These are phyloP conservation scores for Gephyroberyx darwinii DNA, from an alignment of 2,797 vertebrate species.

Conservation along the genomic window DNA sequence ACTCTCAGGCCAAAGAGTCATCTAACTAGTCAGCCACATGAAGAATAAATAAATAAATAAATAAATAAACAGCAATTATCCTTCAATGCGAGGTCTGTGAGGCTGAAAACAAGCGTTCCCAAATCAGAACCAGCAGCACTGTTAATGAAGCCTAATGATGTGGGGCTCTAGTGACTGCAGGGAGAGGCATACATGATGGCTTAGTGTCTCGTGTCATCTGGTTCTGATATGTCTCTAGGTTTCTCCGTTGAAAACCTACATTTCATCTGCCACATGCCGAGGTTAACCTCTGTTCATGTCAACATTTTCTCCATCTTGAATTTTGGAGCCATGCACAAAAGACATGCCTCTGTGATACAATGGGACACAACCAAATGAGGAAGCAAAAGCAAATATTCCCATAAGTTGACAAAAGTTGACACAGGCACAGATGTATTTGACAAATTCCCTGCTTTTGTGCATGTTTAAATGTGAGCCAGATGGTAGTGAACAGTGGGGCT, in stretches of 20 bases:
- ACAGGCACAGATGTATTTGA: conserved; percentile 84
- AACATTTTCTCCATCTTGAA: conserved; percentile 65
- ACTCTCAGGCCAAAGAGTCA: conserved; percentile 13
- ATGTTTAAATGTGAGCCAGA: conserved; percentile 85
- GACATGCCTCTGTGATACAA: conserved; percentile 54
- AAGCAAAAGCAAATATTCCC: conserved; percentile 78
- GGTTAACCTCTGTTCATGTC: conserved; percentile 75
- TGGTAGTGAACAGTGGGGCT: conserved; percentile 80
- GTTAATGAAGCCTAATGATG: conserved; percentile 66
- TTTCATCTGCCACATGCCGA: conserved; percentile 62
- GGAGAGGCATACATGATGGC: conserved; percentile 53
- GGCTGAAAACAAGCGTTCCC: conserved; percentile 45
- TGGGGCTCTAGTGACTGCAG: conserved; percentile 51
- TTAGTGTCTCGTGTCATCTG: conserved; percentile 70
- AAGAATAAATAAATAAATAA: conserved; percentile 42
- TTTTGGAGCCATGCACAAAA: conserved; percentile 58
- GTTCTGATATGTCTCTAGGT: conserved; percentile 68
- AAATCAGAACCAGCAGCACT: conserved; percentile 56
- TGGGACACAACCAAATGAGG: conserved; percentile 56
- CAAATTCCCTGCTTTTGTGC: conserved; percentile 84
- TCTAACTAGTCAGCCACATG: conserved; percentile 42
- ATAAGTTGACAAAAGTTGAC: conserved; percentile 83
- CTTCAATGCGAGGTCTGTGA: not conserved
- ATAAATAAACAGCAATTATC: conserved; percentile 2
- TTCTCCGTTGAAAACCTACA: conserved; percentile 54